Percentiles rank a stretch among this genome's conserved stretches.
Conservation (phyloP, 2,113 vertebrate species). For the Trochalopteron elliotii region DNA sequence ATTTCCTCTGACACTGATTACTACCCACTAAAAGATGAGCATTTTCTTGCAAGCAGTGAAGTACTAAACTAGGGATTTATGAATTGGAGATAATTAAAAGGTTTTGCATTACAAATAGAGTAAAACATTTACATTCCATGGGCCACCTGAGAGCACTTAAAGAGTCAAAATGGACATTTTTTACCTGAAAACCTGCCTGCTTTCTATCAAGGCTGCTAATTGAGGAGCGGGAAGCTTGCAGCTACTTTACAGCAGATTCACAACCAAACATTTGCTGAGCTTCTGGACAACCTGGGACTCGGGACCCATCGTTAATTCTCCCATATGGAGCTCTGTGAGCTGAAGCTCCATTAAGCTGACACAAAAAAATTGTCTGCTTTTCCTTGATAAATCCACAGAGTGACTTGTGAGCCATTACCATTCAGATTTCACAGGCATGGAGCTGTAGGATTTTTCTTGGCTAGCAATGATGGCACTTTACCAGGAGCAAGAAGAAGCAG, state of each 20-base stretch:
- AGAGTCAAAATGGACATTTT: not conserved
- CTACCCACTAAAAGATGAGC: not conserved
- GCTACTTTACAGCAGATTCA: not conserved
- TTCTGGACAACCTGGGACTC: not conserved
- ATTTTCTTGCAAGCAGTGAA: not conserved
- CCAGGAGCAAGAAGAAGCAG: not conserved
- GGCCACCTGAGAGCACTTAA: not conserved
- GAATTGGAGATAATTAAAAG: constrained; percentile 17
- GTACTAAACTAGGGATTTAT: not conserved
- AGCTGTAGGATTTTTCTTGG: not conserved
- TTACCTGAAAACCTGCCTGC: not conserved
- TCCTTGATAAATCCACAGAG: not conserved
- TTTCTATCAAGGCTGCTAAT: not conserved
- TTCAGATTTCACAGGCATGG: not conserved
- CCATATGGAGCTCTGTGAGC: not conserved
- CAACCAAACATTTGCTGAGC: not conserved
- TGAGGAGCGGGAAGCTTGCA: not conserved
- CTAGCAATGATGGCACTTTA: not conserved
- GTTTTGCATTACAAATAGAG: constrained; percentile 5
- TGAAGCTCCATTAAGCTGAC: not conserved
- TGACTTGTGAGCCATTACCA: not conserved
- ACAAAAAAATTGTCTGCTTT: not conserved
- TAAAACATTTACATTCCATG: not conserved
- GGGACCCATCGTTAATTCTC: accelerated
- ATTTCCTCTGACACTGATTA: constrained; percentile 29